phyloP scores from a whole-genome alignment of 2,888 invertebrate species.

The Vesta saturnalis region DNA sequence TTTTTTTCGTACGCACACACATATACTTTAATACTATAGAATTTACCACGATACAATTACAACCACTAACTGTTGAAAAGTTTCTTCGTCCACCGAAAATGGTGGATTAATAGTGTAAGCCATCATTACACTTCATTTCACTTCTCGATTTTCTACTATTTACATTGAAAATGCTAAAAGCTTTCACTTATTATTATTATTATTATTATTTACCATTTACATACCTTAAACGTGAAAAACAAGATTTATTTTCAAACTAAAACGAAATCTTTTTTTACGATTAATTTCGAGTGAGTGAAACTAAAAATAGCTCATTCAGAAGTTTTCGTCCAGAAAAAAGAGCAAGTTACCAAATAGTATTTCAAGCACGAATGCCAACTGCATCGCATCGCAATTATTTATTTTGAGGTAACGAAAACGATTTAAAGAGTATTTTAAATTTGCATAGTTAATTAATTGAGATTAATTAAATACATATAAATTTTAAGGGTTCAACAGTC shows the following conservation, averaged over 20 bases:
- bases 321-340: slow-evolving; percentile 1
- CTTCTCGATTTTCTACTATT: too few relatives aligned
- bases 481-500: too few relatives aligned
- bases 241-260: not conserved
- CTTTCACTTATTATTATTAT: too few relatives aligned
- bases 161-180: too few relatives aligned
- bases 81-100: not conserved
- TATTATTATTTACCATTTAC: not conserved
- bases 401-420: not conserved
- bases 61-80: not conserved
- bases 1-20: not conserved
- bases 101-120: not conserved
- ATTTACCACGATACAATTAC: not conserved
- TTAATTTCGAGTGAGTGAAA: not conserved
- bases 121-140: slow-evolving; percentile 1
- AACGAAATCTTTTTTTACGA: not conserved
- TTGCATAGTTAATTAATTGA: not conserved
- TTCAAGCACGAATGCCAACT: not conserved
- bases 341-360: slow-evolving; percentile 1
- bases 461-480: too few relatives aligned
- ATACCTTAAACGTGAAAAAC: too few relatives aligned
- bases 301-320: not conserved
- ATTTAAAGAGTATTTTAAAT: not conserved
- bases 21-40: not conserved
- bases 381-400: not conserved